phyloP scores from a whole-genome alignment of 2,113 vertebrate genomes.

The Dolichotis patagonum region DNA sequence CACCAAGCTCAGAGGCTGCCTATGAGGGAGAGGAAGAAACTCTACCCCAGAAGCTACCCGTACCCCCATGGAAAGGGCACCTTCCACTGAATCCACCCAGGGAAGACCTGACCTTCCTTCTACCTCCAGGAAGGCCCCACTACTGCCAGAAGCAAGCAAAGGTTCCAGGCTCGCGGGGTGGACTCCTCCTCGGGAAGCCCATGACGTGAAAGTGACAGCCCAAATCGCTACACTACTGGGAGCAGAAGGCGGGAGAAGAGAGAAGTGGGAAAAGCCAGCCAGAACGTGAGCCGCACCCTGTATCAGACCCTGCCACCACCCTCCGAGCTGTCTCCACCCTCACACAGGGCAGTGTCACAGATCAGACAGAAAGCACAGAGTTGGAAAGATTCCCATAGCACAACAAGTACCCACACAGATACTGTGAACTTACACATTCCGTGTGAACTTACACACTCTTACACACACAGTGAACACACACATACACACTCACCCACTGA shows the following conservation, averaged over 20 bases:
- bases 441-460: not conserved
- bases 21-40: not conserved
- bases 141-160: not conserved
- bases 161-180: not conserved
- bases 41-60: not conserved
- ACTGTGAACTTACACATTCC: not conserved
- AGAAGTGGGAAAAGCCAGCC: not conserved
- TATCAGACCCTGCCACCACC: not conserved
- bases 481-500: not conserved
- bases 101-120: not conserved
- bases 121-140: constrained; percentile 1
- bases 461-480: no score
- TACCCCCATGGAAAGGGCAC: not conserved
- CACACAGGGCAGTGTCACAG: not conserved
- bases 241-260: not conserved
- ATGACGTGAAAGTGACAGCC: not conserved
- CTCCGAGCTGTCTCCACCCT: not conserved
- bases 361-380: not conserved
- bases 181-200: not conserved
- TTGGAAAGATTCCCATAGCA: not conserved
- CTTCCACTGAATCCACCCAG: not conserved
- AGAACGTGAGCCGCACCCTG: not conserved
- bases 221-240: not conserved
- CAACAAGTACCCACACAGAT: not conserved
- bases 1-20: not conserved